phyloP scores from a whole-genome alignment of 2,888 invertebrate species.

The Nysson spinosus region DNA sequence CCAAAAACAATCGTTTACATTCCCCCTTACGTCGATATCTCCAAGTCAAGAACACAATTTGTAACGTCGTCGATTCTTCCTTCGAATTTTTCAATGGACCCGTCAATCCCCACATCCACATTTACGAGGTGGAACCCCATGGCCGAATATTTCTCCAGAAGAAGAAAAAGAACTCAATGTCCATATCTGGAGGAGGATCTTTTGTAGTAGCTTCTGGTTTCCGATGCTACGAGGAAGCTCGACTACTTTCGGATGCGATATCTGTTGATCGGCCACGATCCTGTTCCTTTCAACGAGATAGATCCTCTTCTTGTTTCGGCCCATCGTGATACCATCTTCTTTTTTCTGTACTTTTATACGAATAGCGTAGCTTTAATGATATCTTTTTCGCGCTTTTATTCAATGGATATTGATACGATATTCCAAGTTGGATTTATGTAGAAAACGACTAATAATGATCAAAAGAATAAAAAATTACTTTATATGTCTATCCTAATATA shows the following conservation, averaged over 20 bases:
- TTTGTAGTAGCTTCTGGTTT: slow-evolving; percentile 57
- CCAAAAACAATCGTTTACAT: no score
- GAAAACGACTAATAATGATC: no score
- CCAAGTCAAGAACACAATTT: no score
- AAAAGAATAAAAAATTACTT: no score
- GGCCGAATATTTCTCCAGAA: slow-evolving; percentile 29
- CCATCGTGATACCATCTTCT: slow-evolving; percentile 7
- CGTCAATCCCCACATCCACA: slow-evolving; percentile 37
- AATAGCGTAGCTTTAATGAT: no score
- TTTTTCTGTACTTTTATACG: slow-evolving; percentile 20
- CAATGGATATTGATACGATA: no score
- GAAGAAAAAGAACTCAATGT: slow-evolving; percentile 8
- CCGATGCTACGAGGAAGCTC: slow-evolving; percentile 26
- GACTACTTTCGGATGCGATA: slow-evolving; percentile 31
- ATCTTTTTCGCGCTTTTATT: slow-evolving; percentile 62
- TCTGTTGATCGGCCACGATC: slow-evolving; percentile 53
- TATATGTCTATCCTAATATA: no score
- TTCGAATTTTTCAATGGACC: slow-evolving; percentile 37
- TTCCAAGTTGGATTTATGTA: no score
- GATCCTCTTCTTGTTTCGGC: slow-evolving; percentile 7
- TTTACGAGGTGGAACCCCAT: slow-evolving; percentile 43
- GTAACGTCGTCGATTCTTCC: slow-evolving; percentile 24
- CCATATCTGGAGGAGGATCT: slow-evolving; percentile 43
- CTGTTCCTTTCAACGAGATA: slow-evolving; percentile 44
- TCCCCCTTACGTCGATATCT: no score